These are phyloP conservation scores for Miopithecus talapoin DNA, from an alignment of 2,797 vertebrate genomes.

Conservation along the genomic window DNA sequence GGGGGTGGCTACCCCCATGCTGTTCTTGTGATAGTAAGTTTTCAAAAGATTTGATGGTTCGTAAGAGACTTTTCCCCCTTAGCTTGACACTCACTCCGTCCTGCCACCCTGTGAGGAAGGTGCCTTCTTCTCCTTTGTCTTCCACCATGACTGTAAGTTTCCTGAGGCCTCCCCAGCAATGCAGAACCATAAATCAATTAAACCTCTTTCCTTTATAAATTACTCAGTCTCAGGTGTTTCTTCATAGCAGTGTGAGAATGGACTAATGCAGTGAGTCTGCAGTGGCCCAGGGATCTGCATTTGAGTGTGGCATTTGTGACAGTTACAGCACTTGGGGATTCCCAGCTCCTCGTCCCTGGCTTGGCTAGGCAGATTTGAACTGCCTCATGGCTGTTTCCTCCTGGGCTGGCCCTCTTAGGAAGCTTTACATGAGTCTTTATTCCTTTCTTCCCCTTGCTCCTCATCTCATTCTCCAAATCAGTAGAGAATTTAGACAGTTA, in stretches of 20 bases:
- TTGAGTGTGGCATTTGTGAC: neutral
- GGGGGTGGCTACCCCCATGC: too few species aligned
- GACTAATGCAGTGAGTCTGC: neutral
- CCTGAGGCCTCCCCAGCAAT: neutral
- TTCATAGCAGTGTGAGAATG: neutral
- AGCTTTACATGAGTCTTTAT: neutral
- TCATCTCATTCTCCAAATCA: neutral
- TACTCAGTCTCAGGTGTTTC: neutral
- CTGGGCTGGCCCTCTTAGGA: neutral
- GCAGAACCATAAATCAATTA: neutral
- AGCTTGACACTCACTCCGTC: neutral
- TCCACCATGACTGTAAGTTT: neutral
- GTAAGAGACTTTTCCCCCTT: neutral
- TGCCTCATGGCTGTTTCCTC: neutral
- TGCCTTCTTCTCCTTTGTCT: neutral
- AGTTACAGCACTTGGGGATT: neutral
- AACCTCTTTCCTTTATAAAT: neutral
- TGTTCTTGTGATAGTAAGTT: neutral
- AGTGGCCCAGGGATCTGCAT: neutral
- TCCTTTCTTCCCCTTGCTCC: neutral
- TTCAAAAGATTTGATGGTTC: neutral
- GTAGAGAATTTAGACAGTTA: neutral
- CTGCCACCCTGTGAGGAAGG: neutral
- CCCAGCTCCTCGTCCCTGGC: too few species aligned
- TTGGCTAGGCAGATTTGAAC: too few species aligned